phyloP scores from a whole-genome alignment of 2,113 vertebrate genomes.

The Mugil cephalus region DNA sequence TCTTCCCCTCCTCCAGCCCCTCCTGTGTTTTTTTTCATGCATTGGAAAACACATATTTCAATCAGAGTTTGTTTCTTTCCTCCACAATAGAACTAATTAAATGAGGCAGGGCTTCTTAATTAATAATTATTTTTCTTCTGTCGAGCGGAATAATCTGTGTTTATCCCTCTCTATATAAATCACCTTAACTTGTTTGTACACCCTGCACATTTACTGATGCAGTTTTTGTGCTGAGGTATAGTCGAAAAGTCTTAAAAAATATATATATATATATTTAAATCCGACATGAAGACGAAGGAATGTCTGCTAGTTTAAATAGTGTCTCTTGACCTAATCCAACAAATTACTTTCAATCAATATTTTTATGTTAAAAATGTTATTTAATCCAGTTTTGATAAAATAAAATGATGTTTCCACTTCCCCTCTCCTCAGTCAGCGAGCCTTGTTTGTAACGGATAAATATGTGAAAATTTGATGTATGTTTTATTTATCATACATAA shows the following conservation, averaged over 20 bases:
- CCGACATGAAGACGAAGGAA: neutral
- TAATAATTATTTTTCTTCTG: constrained; percentile 82
- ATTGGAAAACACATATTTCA: constrained; percentile 68
- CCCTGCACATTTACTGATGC: constrained; percentile 14
- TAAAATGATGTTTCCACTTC: neutral
- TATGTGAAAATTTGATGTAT: neutral
- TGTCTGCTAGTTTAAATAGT: neutral
- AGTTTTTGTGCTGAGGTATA: neutral
- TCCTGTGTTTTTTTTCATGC: constrained; percentile 71
- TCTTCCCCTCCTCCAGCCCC: constrained; percentile 42
- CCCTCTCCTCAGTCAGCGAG: neutral
- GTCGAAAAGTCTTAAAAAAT: neutral
- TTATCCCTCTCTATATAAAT: constrained; percentile 14
- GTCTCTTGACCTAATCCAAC: no score
- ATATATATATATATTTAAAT: no score
- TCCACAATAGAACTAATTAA: constrained; percentile 78
- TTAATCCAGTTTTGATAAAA: neutral
- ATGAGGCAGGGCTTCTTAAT: constrained; percentile 74
- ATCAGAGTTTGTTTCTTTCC: constrained; percentile 61
- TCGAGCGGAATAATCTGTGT: constrained; percentile 78
- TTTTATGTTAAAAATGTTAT: neutral
- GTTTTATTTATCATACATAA: neutral
- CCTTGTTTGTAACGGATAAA: constrained; percentile 12
- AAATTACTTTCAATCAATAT: neutral
- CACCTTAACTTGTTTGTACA: constrained; percentile 30